These are phyloP conservation scores for Aspidiotus destructor DNA, from an alignment of 2,888 invertebrate genomes.

Conservation along the genomic window DNA sequence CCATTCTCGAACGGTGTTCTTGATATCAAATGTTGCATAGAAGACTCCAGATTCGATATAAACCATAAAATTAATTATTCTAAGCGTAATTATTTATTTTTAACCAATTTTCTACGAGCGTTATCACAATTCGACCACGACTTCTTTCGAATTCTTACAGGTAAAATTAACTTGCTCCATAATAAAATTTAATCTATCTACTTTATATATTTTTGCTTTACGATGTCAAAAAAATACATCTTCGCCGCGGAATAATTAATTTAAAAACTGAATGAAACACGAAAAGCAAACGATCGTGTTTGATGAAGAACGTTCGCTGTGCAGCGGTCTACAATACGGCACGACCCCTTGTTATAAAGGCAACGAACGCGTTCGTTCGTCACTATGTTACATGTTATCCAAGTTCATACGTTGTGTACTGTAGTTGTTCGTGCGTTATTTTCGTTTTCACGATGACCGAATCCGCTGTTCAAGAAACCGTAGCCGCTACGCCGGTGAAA, in stretches of 20 bases:
- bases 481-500: slow-evolving; percentile 33
- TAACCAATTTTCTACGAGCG: neutral
- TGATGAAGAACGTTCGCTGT: neutral
- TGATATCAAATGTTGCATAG: neutral
- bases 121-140: neutral
- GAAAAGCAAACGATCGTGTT: slow-evolving; percentile 14
- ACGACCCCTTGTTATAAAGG: slow-evolving; percentile 3
- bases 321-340: slow-evolving; percentile 14
- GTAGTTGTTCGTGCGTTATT: neutral
- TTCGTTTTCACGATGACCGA: slow-evolving; percentile 8
- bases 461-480: slow-evolving; percentile 35
- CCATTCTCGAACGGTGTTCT: neutral
- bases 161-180: neutral
- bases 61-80: neutral
- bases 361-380: neutral
- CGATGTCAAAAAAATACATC: neutral
- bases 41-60: neutral
- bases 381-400: neutral
- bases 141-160: neutral
- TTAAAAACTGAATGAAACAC: slow-evolving; percentile 11
- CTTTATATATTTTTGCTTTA: neutral
- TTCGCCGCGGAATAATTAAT: neutral
- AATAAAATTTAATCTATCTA: neutral
- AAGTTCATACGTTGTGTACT: neutral
- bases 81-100: neutral